A percentile compares a stretch with the other conserved stretches of the same genome.
These are phyloP conservation scores for Cavia aperea DNA, from an alignment of 2,113 vertebrate genomes.

Conservation along the genomic window DNA sequence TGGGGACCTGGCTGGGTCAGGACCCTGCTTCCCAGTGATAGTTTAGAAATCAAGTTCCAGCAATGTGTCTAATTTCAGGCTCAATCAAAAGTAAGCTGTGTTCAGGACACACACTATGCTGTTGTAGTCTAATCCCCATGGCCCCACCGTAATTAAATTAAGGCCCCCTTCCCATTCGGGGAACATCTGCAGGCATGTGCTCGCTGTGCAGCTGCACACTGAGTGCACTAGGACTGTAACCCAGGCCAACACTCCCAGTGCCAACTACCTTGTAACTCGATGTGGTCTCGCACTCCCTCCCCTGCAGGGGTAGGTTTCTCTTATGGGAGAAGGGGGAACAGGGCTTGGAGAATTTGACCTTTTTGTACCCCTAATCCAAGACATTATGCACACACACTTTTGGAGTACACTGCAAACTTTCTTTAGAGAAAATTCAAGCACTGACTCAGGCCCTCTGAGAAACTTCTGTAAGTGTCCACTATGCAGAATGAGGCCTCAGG, in stretches of 20 bases:
- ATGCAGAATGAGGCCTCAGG: accelerated
- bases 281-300: background rate
- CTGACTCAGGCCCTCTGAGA: background rate
- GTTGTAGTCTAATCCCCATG: accelerated
- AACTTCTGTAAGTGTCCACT: background rate
- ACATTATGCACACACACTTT: background rate
- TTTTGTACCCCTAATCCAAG: background rate
- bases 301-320: no score
- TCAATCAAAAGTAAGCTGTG: background rate
- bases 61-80: background rate
- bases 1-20: background rate
- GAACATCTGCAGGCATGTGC: accelerated
- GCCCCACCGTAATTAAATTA: background rate
- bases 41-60: background rate
- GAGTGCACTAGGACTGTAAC: background rate
- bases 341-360: background rate
- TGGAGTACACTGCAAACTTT: background rate
- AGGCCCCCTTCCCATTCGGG: background rate
- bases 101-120: background rate
- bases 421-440: background rate
- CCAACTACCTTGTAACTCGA: background rate
- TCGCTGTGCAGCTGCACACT: accelerated
- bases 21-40: background rate
- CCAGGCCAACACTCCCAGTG: background rate
- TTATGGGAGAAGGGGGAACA: no score